Percentiles rank a stretch among this genome's conserved stretches.
These are phyloP conservation scores for Plebejus argus DNA, from an alignment of 2,888 invertebrate genomes.

Conservation along the genomic window DNA sequence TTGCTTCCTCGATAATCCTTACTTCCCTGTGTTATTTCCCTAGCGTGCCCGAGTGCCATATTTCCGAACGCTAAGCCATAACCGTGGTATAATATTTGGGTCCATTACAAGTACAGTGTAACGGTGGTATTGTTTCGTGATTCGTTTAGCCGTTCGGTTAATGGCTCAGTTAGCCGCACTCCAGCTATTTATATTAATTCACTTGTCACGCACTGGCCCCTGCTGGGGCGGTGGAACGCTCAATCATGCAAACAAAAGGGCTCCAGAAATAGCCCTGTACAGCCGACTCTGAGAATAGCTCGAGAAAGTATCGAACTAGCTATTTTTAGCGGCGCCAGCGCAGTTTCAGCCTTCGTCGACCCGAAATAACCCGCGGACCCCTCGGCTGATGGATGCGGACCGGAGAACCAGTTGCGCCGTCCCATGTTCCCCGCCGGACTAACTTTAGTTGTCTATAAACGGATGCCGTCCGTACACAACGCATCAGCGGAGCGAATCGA, in stretches of 20 bases:
- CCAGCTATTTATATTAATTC: conserved; percentile 30
- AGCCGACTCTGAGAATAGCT: conserved; percentile 62
- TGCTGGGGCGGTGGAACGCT: conserved; percentile 36
- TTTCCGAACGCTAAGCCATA: background rate
- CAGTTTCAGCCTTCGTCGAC: conserved; percentile 64
- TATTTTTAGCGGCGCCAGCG: conserved; percentile 58
- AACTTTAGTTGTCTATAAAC: conserved; percentile 25
- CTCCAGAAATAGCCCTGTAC: conserved; percentile 63
- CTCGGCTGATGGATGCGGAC: conserved; percentile 43
- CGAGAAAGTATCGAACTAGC: conserved; percentile 62
- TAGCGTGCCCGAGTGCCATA: background rate
- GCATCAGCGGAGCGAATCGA: conserved; percentile 14
- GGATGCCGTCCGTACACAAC: background rate
- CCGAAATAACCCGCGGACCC: conserved; percentile 60
- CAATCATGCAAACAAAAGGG: conserved; percentile 51
- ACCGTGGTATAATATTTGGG: conserved; percentile 1
- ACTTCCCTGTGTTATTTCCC: background rate
- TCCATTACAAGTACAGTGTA: background rate
- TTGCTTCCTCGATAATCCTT: background rate
- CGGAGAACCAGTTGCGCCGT: conserved; percentile 39
- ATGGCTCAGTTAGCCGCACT: background rate
- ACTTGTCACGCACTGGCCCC: conserved; percentile 30
- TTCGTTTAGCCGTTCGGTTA: background rate
- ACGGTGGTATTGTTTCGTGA: conserved; percentile 11
- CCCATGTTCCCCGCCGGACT: conserved; percentile 27